Evolutionary conservation across 2,888 invertebrate species (phyloP), one percentile per base, ranked within the genome.

Genomic region (Dendrolimus pini): DNA sequence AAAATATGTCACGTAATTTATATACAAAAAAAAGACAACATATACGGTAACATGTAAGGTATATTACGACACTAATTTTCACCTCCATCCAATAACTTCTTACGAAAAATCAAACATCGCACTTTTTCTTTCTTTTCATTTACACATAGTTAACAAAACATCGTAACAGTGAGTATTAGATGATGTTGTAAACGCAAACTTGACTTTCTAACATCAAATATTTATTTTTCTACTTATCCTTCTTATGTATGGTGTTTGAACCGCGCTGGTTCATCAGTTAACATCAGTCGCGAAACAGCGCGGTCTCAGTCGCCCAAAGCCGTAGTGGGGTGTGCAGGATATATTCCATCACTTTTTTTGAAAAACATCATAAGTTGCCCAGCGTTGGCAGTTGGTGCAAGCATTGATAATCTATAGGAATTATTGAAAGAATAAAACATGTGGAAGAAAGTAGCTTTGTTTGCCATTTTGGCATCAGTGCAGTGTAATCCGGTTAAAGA

Each of bases 101-200:
- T 76, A 83, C 73, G 82, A 83, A 88, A 86, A 85, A 78, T 80
- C 86, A 88, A 89, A 89, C 79, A 89, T 83, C 82, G 71, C 83
- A 89, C 90, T 90, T 88, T 90, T 90, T 89, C 89, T 89, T 86
- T 89, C 89, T 75, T 85, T 83, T 83, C 82, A 85, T 89, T 88
- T 86, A 68, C 85, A 84, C 82, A 72, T 64, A 65, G 74, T 75
- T 80, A 79, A 80, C 77, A 84, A 80, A 78, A 71, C 74, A 70
- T 63, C 71, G 68, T 76, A 80, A 77, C 76, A 76, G 75, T 78
- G 71, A 66, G 71, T 78, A 75, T 82, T 47, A 70, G 75, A 78
- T 30, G 30, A 30, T 84, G 82, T 79, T 77, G 80, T 82, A 80
- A 82, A 84, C 71, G 75, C 82, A 83, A 86, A 88, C 85, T 78